Base-by-base conservation (phyloP, 2,797 vertebrate species). In the Microctenopoma stevenorrisi region DNA sequence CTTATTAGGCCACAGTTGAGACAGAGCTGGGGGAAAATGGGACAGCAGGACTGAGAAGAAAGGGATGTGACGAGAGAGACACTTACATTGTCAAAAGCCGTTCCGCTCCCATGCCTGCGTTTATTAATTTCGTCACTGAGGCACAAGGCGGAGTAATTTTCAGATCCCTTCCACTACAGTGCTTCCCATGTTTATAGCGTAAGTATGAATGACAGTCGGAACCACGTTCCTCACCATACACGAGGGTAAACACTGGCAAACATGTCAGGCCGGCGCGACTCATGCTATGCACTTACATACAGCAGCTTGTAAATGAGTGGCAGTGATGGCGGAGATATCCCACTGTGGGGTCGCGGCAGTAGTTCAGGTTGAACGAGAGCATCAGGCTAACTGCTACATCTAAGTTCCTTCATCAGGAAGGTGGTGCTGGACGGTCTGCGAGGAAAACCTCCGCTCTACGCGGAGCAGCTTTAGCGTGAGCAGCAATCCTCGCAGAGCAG, bases 1-100 rank as follows among this genome's bases (percentile, higher is more conserved):
- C 92, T 95, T 94, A 96, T 96, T 97, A 96, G 91, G 91, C 88
- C 83, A 91, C 88, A 90, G 90, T 92, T 55, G 86, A 88, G 54
- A 71, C 81, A 86, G 78, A 79, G 69, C 49, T 71, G 81, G 64
- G 73, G 68, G 79, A 81, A 83, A 87, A 85, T 84, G 76, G 82
- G 86, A 86, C 82, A 84, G 86, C 75, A 5, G 65, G 62, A 74
- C 68, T n/a, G 82, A 83, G 88, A 85, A 88, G 89, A 90, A 82
- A 88, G 87, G 82, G 83, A 86, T 67, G 77, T 69, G 82, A 85
- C n/a, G 60, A 87, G 76, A 72, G 70, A 81, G 83, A 86, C 79
- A 84, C 84, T 87, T 65, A 74, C 79, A 81, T 92, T 93, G 92
- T 93, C 89, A 86, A 92, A 93, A 87, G 84, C 79, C 63, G 88